Percentiles rank a stretch among this genome's conserved stretches.
These are phyloP conservation scores for Lathronympha strigana DNA, from an alignment of 2,888 invertebrate genomes.

Conservation along the genomic window DNA sequence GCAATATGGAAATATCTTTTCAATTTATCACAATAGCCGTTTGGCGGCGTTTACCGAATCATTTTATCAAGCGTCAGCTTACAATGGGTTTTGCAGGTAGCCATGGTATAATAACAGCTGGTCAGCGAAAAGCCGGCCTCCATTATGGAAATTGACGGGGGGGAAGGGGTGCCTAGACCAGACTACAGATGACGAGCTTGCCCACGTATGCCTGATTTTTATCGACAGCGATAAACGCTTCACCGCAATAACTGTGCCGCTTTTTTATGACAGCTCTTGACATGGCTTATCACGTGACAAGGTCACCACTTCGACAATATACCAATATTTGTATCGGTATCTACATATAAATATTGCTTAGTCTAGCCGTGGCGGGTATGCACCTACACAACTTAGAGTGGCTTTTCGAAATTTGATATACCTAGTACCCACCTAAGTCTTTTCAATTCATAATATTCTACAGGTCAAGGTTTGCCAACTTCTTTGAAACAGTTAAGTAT, in stretches of 20 bases:
- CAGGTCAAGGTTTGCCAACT: too few relatives aligned
- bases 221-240: slow-evolving; percentile 16
- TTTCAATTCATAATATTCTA: too few relatives aligned
- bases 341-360: too few relatives aligned
- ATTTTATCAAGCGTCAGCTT: slow-evolving; percentile 47
- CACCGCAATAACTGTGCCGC: neutral
- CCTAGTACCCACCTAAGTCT: too few relatives aligned
- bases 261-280: slow-evolving; percentile 13
- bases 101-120: slow-evolving; percentile 59
- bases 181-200: slow-evolving; percentile 44
- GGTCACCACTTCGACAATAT: neutral
- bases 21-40: slow-evolving; percentile 42
- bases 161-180: slow-evolving; percentile 46
- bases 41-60: slow-evolving; percentile 47
- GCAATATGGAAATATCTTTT: slow-evolving; percentile 31
- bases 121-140: slow-evolving; percentile 65
- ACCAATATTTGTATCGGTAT: too few relatives aligned
- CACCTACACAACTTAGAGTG: too few relatives aligned
- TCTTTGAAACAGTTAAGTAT: too few relatives aligned
- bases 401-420: too few relatives aligned
- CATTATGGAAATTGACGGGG: slow-evolving; percentile 74
- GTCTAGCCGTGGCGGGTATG: too few relatives aligned
- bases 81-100: slow-evolving; percentile 46
- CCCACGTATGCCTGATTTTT: slow-evolving; percentile 8
- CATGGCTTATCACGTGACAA: neutral